phyloP scores from a whole-genome alignment of 2,113 vertebrate genomes.

The Boulengeromyrus knoepffleri region DNA sequence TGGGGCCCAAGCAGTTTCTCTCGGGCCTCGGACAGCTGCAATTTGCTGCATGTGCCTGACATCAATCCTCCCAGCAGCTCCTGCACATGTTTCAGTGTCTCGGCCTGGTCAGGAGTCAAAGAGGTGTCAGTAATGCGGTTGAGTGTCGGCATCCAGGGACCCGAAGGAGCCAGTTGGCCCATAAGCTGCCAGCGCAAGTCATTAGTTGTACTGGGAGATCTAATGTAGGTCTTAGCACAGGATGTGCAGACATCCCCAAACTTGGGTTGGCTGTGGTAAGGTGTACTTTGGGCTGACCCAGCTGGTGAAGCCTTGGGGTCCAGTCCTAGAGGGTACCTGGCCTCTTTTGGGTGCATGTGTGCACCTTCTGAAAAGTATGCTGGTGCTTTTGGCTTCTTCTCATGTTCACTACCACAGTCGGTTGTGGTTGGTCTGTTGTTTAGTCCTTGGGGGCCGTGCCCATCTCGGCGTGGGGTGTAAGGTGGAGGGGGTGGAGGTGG shows the following conservation, averaged over 20 bases:
- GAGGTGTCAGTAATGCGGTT: conserved; percentile 37
- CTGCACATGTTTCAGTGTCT: conserved; percentile 62
- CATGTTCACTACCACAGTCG: conserved; percentile 38
- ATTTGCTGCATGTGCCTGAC: conserved; percentile 60
- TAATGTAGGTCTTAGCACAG: conserved; percentile 55
- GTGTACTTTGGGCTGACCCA: conserved; percentile 56
- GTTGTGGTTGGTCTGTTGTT: conserved; percentile 40
- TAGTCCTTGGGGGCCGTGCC: conserved; percentile 39
- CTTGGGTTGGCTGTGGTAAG: conserved; percentile 53
- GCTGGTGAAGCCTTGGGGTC: conserved; percentile 34
- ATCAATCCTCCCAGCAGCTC: conserved; percentile 71
- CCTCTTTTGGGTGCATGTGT: conserved; percentile 6
- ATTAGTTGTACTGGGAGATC: background rate
- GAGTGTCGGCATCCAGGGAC: conserved; percentile 41
- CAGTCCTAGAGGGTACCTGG: background rate
- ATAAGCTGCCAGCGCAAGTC: conserved; percentile 22
- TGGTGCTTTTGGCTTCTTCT: conserved; percentile 37
- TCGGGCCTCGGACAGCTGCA: conserved; percentile 50
- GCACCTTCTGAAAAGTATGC: conserved; percentile 42
- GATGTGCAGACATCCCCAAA: conserved; percentile 57
- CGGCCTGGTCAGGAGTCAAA: conserved; percentile 49
- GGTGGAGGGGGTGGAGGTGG: conserved; percentile 61
- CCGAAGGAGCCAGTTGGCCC: conserved; percentile 42
- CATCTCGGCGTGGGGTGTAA: conserved; percentile 61
- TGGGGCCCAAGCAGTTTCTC: conserved; percentile 52